These are phyloP conservation scores for Pluvialis apricaria DNA, from an alignment of 2,113 vertebrate genomes.

Conservation along the genomic window DNA sequence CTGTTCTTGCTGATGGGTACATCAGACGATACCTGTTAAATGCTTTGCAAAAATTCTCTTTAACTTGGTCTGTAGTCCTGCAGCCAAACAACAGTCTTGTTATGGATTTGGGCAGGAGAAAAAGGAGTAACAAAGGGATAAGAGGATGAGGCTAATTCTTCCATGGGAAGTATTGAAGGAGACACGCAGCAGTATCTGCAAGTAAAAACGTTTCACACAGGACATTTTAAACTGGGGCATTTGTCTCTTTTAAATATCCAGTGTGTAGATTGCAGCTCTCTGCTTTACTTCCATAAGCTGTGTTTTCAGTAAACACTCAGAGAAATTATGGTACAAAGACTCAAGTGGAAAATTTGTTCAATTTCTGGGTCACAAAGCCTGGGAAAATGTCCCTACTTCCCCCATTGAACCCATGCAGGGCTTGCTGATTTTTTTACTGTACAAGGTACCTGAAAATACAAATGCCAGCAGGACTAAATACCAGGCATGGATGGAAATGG, in stretches of 20 bases:
- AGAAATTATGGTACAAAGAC: background rate
- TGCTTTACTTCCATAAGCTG: background rate
- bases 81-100: background rate
- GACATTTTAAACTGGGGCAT: background rate
- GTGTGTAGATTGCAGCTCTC: background rate
- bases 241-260: background rate
- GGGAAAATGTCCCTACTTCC: background rate
- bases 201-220: background rate
- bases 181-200: background rate
- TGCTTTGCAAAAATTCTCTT: background rate
- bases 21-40: background rate
- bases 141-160: background rate
- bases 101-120: background rate
- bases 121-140: background rate
- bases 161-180: background rate
- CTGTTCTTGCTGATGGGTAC: background rate
- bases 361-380: background rate
- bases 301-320: background rate
- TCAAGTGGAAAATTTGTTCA: background rate
- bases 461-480: background rate
- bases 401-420: background rate
- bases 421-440: background rate
- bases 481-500: background rate
- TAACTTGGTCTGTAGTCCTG: background rate
- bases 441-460: background rate